These are phyloP conservation scores for Schmidtea mediterranea DNA, from an alignment of 1,140 invertebrate genomes.

Conservation along the genomic window DNA sequence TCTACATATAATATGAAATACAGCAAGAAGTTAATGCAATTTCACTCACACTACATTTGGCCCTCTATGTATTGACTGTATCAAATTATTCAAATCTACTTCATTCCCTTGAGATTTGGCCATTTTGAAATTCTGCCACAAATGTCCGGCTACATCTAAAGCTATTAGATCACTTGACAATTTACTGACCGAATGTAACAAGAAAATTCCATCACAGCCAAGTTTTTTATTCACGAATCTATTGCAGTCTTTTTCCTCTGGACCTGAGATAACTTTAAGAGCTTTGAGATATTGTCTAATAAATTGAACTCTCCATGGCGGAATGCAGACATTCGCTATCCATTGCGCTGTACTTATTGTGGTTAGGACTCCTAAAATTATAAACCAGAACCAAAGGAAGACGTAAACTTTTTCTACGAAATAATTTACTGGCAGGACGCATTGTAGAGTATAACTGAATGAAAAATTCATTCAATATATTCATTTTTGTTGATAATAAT, in stretches of 20 bases:
- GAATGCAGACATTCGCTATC: conserved; percentile 13
- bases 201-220: conserved; percentile 10
- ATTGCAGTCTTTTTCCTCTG: conserved; percentile 6
- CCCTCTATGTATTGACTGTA: background rate
- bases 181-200: conserved; percentile 9
- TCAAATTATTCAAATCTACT: conserved; percentile 1
- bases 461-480: too few species aligned
- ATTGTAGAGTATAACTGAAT: too few species aligned
- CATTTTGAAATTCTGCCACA: background rate
- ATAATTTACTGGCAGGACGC: conserved; percentile 32
- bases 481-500: too few species aligned
- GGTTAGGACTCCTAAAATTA: conserved; percentile 29
- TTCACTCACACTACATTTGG: too few species aligned
- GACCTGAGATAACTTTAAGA: conserved; percentile 9
- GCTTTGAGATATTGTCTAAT: conserved; percentile 23
- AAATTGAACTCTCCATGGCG: conserved; percentile 18
- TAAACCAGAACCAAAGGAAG: too few species aligned
- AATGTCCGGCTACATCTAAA: conserved; percentile 5
- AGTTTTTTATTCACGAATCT: conserved; percentile 2
- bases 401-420: conserved; percentile 34
- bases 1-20: too few species aligned
- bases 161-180: conserved; percentile 11
- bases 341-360: conserved; percentile 22
- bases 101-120: conserved; percentile 1
- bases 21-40: too few species aligned